Evolutionary conservation across 2,797 vertebrate species (phyloP).

Genomic region (Danio tinwini): DNA sequence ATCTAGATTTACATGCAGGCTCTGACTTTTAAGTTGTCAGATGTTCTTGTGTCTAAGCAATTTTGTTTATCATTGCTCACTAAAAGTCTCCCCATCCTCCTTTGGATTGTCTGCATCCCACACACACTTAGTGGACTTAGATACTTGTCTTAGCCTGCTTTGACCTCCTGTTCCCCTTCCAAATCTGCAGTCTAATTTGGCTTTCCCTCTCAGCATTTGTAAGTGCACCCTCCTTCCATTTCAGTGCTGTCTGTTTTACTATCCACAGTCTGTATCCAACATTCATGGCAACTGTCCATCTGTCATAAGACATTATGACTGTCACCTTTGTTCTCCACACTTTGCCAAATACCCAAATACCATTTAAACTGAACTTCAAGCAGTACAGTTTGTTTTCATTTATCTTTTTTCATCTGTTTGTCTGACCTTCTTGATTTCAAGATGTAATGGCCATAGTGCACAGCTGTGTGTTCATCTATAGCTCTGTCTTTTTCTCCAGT

Average conservation of each 20-base stretch:
- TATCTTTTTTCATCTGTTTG: slow-evolving; percentile 5
- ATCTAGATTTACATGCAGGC: slow-evolving; percentile 9
- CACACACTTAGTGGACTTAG: slow-evolving; percentile 50
- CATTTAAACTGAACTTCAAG: slow-evolving; percentile 13
- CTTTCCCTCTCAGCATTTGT: slow-evolving; percentile 8
- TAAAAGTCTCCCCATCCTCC: background rate
- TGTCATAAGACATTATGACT: slow-evolving; percentile 22
- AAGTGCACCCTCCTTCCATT: slow-evolving; percentile 22
- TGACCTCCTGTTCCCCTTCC: background rate
- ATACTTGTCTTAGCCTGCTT: slow-evolving; percentile 8
- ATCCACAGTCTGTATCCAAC: slow-evolving; percentile 30
- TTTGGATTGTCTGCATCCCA: slow-evolving; percentile 45
- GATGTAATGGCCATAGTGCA: background rate
- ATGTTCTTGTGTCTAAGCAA: background rate
- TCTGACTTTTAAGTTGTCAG: slow-evolving; percentile 14
- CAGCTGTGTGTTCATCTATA: background rate
- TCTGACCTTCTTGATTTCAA: slow-evolving; percentile 12
- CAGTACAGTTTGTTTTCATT: slow-evolving; percentile 11
- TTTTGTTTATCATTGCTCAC: slow-evolving; percentile 15
- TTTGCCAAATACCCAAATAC: slow-evolving; percentile 23
- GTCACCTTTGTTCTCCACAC: slow-evolving; percentile 28
- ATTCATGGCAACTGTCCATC: slow-evolving; percentile 28
- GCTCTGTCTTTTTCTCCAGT: background rate
- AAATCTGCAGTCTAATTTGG: slow-evolving; percentile 22
- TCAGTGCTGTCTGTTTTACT: slow-evolving; percentile 16